Percentiles rank a stretch among this genome's conserved stretches.
phyloP scores from a whole-genome alignment of 2,113 vertebrate species.

The Erythrolamprus reginae region DNA sequence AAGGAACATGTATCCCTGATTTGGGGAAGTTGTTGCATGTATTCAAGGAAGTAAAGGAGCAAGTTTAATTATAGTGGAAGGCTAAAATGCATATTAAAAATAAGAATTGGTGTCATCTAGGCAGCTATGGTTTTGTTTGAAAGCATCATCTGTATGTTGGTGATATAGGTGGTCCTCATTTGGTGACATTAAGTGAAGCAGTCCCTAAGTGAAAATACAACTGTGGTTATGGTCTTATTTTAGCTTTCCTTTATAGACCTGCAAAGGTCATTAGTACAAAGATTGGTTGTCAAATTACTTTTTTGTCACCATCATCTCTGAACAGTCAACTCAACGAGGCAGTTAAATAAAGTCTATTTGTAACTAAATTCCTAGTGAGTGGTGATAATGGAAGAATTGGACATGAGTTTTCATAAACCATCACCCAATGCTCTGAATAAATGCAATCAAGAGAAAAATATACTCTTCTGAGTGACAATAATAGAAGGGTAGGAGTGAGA shows the following conservation, averaged over 20 bases:
- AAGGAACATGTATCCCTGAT: background rate
- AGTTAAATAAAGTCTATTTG: background rate
- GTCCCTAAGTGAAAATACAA: background rate
- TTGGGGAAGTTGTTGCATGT: background rate
- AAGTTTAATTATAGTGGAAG: background rate
- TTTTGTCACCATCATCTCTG: background rate
- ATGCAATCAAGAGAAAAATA: background rate
- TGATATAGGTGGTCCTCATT: background rate
- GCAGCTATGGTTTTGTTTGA: background rate
- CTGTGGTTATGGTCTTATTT: background rate
- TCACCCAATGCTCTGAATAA: background rate
- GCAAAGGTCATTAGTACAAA: background rate
- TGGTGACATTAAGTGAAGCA: background rate
- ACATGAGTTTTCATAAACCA: background rate
- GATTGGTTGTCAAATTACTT: background rate
- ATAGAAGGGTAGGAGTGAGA: background rate
- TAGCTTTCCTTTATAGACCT: background rate
- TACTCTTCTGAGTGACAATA: background rate
- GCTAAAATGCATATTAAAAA: background rate
- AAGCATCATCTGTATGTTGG: background rate
- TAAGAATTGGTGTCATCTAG: background rate
- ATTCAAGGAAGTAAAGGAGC: background rate
- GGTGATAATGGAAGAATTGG: background rate
- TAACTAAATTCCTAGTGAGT: background rate
- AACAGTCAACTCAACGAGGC: background rate